A percentile compares a stretch with the other conserved stretches of the same genome.
Evolutionary conservation across 1,140 invertebrate species (phyloP).

Genomic region (Eriosoma lanigerum): DNA sequence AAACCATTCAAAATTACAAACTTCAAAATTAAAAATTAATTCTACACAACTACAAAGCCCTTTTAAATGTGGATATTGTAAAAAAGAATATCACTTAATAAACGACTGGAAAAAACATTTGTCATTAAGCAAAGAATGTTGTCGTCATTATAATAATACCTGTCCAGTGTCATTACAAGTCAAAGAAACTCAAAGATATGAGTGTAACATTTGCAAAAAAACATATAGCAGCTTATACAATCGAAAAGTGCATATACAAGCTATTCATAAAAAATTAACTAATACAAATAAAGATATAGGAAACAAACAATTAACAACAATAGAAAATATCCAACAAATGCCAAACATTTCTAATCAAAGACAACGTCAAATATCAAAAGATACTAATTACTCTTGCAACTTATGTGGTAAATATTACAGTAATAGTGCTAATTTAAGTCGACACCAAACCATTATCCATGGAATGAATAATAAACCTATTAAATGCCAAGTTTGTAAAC

Average conservation of each 20-base stretch:
- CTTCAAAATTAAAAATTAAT: background rate
- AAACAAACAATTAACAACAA: no score
- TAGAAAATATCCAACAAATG: no score
- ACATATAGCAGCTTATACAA: background rate
- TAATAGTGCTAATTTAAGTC: background rate
- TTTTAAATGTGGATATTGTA: conserved; percentile 10
- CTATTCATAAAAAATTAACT: background rate
- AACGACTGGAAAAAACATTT: conserved; percentile 24
- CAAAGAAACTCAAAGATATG: background rate
- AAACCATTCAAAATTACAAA: background rate
- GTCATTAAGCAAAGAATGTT: background rate
- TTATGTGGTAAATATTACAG: conserved; percentile 13
- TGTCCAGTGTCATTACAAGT: background rate
- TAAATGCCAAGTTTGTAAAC: background rate
- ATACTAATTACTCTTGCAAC: background rate
- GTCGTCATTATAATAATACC: background rate
- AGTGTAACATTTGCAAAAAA: background rate
- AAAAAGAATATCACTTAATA: conserved; percentile 19
- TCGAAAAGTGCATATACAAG: background rate
- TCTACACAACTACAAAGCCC: no score
- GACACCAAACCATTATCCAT: background rate
- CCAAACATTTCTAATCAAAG: no score
- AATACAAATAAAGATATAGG: background rate
- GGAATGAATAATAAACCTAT: background rate
- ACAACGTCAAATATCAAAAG: no score